These are phyloP conservation scores for Hoplodrina ambigua DNA, from an alignment of 2,888 invertebrate genomes.

Conservation along the genomic window DNA sequence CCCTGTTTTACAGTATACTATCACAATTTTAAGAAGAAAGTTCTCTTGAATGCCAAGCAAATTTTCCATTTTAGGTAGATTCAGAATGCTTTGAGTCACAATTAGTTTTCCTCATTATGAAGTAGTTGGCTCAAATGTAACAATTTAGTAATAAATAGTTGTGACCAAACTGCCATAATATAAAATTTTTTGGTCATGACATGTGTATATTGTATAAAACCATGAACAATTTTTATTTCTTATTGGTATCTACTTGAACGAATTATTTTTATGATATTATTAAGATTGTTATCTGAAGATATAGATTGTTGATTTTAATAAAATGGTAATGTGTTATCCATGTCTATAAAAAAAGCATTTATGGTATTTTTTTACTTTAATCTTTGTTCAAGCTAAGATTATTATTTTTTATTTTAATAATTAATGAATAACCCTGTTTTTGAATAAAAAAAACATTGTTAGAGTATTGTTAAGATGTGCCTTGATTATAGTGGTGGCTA, in stretches of 20 bases:
- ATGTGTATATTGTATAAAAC: background rate
- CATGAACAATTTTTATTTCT: slow-evolving; percentile 13
- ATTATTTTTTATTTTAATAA: background rate
- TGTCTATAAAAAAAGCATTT: background rate
- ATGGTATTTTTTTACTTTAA: background rate
- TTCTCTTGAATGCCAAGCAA: slow-evolving; percentile 40
- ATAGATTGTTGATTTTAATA: slow-evolving; percentile 19
- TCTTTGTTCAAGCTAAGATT: slow-evolving; percentile 9
- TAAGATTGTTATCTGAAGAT: slow-evolving; percentile 32
- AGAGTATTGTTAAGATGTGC: slow-evolving; percentile 68
- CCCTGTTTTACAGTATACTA: background rate
- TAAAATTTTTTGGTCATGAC: slow-evolving; percentile 10
- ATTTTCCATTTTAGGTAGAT: slow-evolving; percentile 34
- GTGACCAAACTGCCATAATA: slow-evolving; percentile 30
- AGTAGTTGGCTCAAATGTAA: slow-evolving; percentile 33
- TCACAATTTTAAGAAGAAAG: background rate
- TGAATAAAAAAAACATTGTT: slow-evolving; percentile 11
- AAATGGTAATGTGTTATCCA: background rate
- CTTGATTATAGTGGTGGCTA: slow-evolving; percentile 68
- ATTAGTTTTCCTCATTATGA: slow-evolving; percentile 19
- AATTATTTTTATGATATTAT: slow-evolving; percentile 32
- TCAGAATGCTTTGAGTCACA: slow-evolving; percentile 12
- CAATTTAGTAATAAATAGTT: slow-evolving; percentile 14
- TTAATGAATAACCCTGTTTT: background rate
- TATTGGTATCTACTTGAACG: slow-evolving; percentile 15